These are phyloP conservation scores for Julus scandinavius DNA, from an alignment of 2,888 invertebrate genomes.

Conservation along the genomic window DNA sequence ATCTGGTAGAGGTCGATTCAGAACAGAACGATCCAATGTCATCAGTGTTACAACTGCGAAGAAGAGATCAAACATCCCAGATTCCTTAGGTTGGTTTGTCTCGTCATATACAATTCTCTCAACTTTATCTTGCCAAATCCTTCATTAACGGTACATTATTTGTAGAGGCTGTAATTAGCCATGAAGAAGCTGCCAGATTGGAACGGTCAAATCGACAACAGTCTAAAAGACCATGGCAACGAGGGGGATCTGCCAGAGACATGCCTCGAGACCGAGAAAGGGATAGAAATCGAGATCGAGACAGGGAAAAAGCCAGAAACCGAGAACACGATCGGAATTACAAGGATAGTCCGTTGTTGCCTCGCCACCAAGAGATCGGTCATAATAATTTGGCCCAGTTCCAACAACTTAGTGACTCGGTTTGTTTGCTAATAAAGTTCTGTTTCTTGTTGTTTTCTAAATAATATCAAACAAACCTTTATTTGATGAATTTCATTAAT, in stretches of 20 bases:
- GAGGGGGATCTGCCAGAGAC: background rate
- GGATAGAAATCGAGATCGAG: background rate
- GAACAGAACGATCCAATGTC: conserved; percentile 44
- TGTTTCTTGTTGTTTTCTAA: background rate
- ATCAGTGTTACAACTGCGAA: conserved; percentile 31
- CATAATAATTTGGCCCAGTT: background rate
- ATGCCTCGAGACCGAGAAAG: background rate
- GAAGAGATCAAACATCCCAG: conserved; percentile 48
- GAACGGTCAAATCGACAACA: conserved; percentile 13
- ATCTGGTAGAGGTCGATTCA: conserved; percentile 45
- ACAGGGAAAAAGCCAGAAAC: conserved; percentile 7
- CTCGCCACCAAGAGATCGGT: background rate
- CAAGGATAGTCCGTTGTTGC: background rate
- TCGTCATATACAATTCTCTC: background rate
- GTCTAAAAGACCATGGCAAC: background rate
- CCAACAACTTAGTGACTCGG: background rate
- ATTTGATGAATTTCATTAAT: background rate
- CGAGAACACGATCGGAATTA: conserved; percentile 21
- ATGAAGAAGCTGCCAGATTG: conserved; percentile 38
- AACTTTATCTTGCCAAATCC: background rate
- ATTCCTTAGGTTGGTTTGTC: conserved; percentile 24
- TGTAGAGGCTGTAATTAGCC: conserved; percentile 31
- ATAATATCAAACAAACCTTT: background rate
- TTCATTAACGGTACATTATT: background rate
- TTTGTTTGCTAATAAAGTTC: background rate